Evolutionary conservation across 2,797 vertebrate genomes (phyloP).

Genomic region (Halcyon badia): DNA sequence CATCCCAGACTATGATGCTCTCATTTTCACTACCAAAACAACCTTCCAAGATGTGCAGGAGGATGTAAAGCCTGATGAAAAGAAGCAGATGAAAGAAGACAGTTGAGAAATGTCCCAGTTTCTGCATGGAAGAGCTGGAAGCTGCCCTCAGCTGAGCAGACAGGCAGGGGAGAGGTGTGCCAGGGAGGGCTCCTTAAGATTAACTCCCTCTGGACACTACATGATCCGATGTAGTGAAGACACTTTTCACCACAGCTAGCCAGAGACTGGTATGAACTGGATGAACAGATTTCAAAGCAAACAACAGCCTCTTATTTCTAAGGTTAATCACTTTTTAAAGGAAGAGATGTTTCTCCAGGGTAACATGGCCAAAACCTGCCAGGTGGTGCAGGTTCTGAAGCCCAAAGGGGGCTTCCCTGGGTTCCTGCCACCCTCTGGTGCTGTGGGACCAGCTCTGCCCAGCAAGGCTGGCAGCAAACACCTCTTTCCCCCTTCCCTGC

Average conservation of each 20-base stretch:
- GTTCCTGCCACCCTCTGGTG: not conserved
- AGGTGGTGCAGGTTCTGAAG: not conserved
- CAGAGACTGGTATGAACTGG: fast-evolving
- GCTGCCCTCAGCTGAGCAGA: not conserved
- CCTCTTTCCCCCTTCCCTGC: not conserved
- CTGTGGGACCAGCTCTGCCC: not conserved
- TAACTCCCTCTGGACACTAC: not conserved
- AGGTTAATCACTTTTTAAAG: not conserved
- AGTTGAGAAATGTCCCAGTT: slow-evolving; percentile 19
- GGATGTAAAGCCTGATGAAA: not conserved
- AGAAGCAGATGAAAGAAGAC: not conserved
- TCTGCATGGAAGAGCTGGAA: not conserved
- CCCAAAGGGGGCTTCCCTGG: not conserved
- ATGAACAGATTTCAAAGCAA: not conserved
- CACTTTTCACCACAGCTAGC: not conserved
- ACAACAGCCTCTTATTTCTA: not conserved
- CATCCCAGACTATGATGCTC: not conserved
- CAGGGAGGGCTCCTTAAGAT: not conserved
- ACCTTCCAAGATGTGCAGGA: not conserved
- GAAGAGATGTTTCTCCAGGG: not conserved
- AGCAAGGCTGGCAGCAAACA: not conserved
- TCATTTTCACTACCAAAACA: not conserved
- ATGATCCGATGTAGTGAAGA: not conserved
- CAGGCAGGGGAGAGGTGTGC: not conserved
- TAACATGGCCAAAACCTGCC: not conserved